Conservation (phyloP, 2,797 vertebrate genomes). For the Bucorvus abyssinicus region DNA sequence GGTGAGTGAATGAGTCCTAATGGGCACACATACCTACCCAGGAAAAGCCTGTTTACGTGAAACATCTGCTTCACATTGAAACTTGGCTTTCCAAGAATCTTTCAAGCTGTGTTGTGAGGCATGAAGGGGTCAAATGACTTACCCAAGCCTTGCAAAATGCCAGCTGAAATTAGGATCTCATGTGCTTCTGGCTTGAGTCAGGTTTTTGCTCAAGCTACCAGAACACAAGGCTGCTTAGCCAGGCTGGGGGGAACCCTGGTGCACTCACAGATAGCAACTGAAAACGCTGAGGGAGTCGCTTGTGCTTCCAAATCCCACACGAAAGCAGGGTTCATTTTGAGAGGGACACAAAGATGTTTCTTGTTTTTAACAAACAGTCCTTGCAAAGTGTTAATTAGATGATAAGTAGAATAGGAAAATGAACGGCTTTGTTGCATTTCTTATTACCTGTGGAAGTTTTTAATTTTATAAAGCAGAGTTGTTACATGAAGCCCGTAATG, state of each 20-base stretch:
- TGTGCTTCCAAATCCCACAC: background rate
- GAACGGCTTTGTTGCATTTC: conserved; percentile 51
- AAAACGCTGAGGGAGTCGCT: background rate
- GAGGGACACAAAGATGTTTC: background rate
- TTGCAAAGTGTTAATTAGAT: conserved; percentile 55
- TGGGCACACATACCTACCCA: background rate
- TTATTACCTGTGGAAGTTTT: background rate
- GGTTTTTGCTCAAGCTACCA: background rate
- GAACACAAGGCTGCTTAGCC: background rate
- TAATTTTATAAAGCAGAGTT: conserved; percentile 3
- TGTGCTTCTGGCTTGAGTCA: background rate
- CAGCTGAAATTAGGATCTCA: background rate
- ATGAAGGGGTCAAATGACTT: background rate
- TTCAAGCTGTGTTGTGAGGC: background rate
- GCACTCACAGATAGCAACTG: rapidly evolving
- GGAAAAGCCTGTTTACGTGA: background rate
- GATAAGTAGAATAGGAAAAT: conserved; percentile 34
- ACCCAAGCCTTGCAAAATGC: background rate
- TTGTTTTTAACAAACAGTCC: conserved; percentile 24
- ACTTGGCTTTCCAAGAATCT: background rate
- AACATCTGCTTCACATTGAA: background rate
- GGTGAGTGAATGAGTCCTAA: background rate
- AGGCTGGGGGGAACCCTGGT: background rate
- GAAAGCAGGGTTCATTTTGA: background rate
- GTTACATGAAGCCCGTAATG: background rate